phyloP scores from a whole-genome alignment of 1,140 invertebrate species.

The Drosophila micromelanica region DNA sequence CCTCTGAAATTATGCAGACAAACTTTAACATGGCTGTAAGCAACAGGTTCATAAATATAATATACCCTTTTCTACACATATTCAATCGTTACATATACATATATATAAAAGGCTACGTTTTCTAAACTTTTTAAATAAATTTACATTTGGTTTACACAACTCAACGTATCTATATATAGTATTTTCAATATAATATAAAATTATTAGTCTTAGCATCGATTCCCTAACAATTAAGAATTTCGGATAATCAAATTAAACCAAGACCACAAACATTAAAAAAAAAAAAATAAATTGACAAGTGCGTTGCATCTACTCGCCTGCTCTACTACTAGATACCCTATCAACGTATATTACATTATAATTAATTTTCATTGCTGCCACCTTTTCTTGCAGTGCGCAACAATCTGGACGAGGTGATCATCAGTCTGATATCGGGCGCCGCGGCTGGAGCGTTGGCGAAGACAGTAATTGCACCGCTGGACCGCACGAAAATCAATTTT shows the following conservation, averaged over 20 bases:
- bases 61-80: no score
- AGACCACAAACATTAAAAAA: no score
- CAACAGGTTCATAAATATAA: no score
- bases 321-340: background rate
- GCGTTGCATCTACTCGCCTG: no score
- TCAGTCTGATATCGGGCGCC: constrained; percentile 92
- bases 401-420: constrained; percentile 85
- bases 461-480: constrained; percentile 97
- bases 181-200: background rate
- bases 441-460: constrained; percentile 97
- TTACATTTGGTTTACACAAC: background rate
- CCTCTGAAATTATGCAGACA: no score
- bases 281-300: no score
- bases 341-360: background rate
- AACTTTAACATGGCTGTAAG: no score
- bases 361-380: no score
- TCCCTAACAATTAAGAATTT: no score
- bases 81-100: background rate
- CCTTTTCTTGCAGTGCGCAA: constrained; percentile 40
- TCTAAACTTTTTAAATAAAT: background rate
- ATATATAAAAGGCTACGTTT: background rate
- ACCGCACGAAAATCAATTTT: constrained; percentile 99
- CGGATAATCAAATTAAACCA: no score
- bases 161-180: background rate
- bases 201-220: background rate